Conservation (phyloP, 2,797 vertebrate species). For the Myotis planiceps region DNA sequence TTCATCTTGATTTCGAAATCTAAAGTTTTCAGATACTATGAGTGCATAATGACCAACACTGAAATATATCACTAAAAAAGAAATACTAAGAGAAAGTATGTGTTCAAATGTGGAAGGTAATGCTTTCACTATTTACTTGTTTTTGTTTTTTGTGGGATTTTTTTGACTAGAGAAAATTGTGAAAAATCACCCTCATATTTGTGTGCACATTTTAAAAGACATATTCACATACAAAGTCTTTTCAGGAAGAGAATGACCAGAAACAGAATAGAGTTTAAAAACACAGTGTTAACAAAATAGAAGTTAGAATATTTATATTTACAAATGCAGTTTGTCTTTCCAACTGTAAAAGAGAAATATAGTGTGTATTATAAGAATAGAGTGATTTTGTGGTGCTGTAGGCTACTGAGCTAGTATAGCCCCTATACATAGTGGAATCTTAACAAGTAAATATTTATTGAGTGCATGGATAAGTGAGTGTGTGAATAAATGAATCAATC, state of each 20-base stretch:
- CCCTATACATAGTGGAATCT: neutral
- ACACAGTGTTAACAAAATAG: constrained; percentile 12
- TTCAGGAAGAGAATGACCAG: neutral
- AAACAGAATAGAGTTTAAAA: constrained; percentile 51
- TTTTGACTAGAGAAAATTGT: constrained; percentile 18
- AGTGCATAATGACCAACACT: neutral
- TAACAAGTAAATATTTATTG: neutral
- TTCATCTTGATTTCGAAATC: constrained; percentile 13
- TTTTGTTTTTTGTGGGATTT: neutral
- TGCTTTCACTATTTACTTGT: constrained; percentile 13
- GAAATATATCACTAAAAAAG: constrained; percentile 3
- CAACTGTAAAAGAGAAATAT: neutral
- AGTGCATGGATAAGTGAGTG: neutral
- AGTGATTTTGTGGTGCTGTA: neutral
- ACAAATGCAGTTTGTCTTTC: neutral
- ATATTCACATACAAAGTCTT: constrained; percentile 33
- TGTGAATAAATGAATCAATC: neutral
- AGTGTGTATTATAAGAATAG: neutral
- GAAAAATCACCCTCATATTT: constrained; percentile 34
- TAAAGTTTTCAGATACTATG: neutral
- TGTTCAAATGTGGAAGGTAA: constrained; percentile 54
- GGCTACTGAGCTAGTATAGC: neutral
- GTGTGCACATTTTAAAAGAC: constrained; percentile 34
- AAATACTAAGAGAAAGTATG: constrained; percentile 51
- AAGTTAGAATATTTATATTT: constrained; percentile 29